Evolutionary conservation across 2,888 invertebrate genomes (phyloP).

Genomic region (Lasioglossum leucozonium): DNA sequence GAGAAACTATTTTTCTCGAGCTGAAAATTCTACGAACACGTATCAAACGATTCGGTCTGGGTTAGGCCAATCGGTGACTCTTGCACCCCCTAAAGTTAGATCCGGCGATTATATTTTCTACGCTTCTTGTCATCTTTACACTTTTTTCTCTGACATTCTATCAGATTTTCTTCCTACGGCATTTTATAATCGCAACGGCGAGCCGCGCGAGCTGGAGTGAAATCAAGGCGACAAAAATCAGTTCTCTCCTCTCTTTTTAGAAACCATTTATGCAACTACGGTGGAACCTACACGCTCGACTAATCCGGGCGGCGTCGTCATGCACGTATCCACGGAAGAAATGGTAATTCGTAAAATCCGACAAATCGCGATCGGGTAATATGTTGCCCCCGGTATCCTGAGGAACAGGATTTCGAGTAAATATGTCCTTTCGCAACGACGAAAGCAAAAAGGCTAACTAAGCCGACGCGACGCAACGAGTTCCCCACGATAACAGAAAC

Average conservation of each 20-base stretch:
- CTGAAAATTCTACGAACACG: not conserved
- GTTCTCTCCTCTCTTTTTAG: not conserved
- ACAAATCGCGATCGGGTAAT: not conserved
- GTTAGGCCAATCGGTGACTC: too few relatives aligned
- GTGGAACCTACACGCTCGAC: not conserved
- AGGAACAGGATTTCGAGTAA: slow-evolving; percentile 27
- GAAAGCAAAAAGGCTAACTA: slow-evolving; percentile 16
- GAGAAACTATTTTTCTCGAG: not conserved
- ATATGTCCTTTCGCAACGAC: slow-evolving; percentile 15
- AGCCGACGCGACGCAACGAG: not conserved
- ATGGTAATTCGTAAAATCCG: not conserved
- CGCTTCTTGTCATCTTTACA: too few relatives aligned
- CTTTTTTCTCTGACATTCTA: not conserved
- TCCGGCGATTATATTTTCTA: too few relatives aligned
- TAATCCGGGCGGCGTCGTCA: not conserved
- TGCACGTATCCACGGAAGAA: not conserved
- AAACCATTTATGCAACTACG: not conserved
- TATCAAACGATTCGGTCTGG: too few relatives aligned
- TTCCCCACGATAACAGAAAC: not conserved
- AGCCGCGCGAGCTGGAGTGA: not conserved
- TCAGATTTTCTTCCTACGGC: not conserved
- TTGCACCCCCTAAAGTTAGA: too few relatives aligned
- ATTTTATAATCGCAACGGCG: not conserved
- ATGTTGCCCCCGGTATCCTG: not conserved
- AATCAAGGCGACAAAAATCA: not conserved